Evolutionary conservation across 2,797 vertebrate species (phyloP).

Genomic region (Ctenochaetus hawaiiensis): DNA sequence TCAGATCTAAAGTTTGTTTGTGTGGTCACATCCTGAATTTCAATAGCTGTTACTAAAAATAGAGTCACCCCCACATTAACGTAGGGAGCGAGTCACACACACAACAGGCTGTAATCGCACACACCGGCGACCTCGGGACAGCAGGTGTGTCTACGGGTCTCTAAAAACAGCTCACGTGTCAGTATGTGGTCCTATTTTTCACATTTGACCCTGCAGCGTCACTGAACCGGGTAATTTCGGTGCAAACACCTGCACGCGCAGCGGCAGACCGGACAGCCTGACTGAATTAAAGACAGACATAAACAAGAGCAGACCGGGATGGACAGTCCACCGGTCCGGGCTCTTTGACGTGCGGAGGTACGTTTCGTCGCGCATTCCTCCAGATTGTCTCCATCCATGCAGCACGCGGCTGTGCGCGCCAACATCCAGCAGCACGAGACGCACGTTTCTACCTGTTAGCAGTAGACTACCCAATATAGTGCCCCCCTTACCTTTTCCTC

Average conservation of each 20-base stretch:
- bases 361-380: conserved; percentile 78
- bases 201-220: conserved; percentile 47
- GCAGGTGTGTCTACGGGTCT: conserved; percentile 28
- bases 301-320: background rate
- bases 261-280: conserved; percentile 7
- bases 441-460: conserved; percentile 77
- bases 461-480: background rate
- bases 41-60: conserved; percentile 23
- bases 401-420: conserved; percentile 49
- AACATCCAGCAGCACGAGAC: conserved; percentile 37
- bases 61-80: background rate
- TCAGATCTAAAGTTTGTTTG: background rate
- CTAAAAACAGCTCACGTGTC: conserved; percentile 9
- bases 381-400: conserved; percentile 59
- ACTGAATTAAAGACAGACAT: background rate
- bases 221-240: conserved; percentile 8
- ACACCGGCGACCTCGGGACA: conserved; percentile 14
- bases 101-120: background rate
- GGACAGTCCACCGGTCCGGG: conserved; percentile 6
- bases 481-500: conserved; percentile 81
- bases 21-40: conserved; percentile 19
- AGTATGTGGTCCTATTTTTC: background rate
- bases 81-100: background rate
- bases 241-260: background rate
- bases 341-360: conserved; percentile 1